These are phyloP conservation scores for Drosophila maculinotata DNA, from an alignment of 2,888 invertebrate genomes.

Conservation along the genomic window DNA sequence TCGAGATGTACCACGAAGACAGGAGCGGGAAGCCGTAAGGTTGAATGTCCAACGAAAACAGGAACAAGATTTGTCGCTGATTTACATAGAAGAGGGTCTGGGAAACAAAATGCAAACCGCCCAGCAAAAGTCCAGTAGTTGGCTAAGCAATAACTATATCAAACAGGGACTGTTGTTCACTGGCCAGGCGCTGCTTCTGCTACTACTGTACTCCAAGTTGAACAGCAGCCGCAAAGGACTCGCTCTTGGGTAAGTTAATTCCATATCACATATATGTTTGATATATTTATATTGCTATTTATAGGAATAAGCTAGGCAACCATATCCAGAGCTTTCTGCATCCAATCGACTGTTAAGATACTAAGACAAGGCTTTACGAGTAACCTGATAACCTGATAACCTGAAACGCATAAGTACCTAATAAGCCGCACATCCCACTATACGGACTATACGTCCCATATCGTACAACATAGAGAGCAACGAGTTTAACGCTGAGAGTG, in stretches of 20 bases:
- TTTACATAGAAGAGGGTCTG: neutral
- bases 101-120: neutral
- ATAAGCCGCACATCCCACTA: conserved; percentile 18
- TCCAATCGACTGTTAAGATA: conserved; percentile 42
- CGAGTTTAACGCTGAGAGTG: conserved; percentile 54
- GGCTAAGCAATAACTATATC: conserved; percentile 29
- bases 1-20: neutral
- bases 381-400: conserved; percentile 20
- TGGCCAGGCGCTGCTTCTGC: conserved; percentile 47
- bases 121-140: conserved; percentile 16
- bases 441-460: conserved; percentile 14
- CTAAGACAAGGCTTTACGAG: conserved; percentile 8
- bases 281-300: neutral
- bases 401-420: conserved; percentile 54
- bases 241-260: conserved; percentile 41
- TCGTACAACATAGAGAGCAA: conserved; percentile 39
- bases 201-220: conserved; percentile 49
- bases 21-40: conserved; percentile 8
- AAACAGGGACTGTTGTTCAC: conserved; percentile 51
- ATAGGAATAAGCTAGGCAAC: conserved; percentile 40
- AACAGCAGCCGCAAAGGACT: conserved; percentile 43
- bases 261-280: no score
- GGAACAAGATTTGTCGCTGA: neutral
- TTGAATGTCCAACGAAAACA: neutral
- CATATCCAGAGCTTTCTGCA: conserved; percentile 51